These are phyloP conservation scores for Adelosebastes latens DNA, from an alignment of 2,797 vertebrate species.

Conservation along the genomic window DNA sequence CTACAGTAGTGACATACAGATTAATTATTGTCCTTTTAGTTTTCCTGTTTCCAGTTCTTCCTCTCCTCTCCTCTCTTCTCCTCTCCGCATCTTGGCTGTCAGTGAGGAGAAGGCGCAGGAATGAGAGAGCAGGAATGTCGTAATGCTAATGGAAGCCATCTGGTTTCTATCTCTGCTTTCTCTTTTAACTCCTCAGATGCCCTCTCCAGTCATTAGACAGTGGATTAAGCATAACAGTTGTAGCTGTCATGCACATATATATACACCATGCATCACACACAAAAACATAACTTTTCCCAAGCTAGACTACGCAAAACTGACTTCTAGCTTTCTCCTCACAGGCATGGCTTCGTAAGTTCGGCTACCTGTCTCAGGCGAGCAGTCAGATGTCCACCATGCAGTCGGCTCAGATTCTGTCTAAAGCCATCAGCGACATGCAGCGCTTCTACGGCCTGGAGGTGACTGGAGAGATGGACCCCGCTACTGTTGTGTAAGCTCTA, in stretches of 20 bases:
- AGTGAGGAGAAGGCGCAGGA: constrained; percentile 35
- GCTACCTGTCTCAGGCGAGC: constrained; percentile 90
- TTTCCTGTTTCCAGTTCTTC: background rate
- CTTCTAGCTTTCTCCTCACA: constrained; percentile 44
- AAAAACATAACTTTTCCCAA: constrained; percentile 16
- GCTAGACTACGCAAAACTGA: constrained; percentile 11
- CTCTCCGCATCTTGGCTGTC: constrained; percentile 31
- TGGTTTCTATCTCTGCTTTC: constrained; percentile 60
- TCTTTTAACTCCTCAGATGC: constrained; percentile 50
- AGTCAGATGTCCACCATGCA: constrained; percentile 95
- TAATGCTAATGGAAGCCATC: constrained; percentile 71
- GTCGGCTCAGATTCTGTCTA: constrained; percentile 90
- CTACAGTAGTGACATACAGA: background rate
- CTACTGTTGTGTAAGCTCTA: constrained; percentile 85
- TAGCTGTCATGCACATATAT: background rate
- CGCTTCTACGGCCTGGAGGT: constrained; percentile 91
- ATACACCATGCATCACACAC: background rate
- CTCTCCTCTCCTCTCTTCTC: constrained; percentile 4
- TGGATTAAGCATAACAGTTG: background rate
- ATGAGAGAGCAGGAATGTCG: constrained; percentile 60
- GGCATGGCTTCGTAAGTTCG: constrained; percentile 91
- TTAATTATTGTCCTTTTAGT: background rate
- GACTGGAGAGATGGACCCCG: constrained; percentile 87
- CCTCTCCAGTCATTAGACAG: constrained; percentile 16
- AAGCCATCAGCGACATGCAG: constrained; percentile 93